Conservation (phyloP, 1,140 invertebrate species). For the Ganaspis sp. region DNA sequence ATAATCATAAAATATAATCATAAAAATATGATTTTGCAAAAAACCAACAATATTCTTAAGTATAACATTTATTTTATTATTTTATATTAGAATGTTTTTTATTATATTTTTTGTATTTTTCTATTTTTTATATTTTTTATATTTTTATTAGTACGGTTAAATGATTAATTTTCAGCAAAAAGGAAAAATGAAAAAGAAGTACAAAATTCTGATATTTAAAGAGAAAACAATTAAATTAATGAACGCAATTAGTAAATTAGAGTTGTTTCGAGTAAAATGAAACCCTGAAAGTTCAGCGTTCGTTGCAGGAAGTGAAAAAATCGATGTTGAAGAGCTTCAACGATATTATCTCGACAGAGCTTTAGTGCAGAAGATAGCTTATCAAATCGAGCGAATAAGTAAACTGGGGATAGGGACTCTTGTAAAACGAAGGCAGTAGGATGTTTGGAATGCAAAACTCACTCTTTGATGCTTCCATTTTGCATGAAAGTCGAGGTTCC, state of each 20-base stretch:
- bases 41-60: too few species aligned
- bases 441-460: constrained; percentile 9
- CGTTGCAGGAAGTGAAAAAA: background rate
- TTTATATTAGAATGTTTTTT: too few species aligned
- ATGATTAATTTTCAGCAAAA: too few species aligned
- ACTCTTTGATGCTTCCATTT: constrained; percentile 25
- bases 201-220: too few species aligned
- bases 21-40: too few species aligned
- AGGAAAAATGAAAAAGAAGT: too few species aligned
- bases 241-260: background rate
- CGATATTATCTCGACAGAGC: background rate
- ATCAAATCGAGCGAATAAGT: constrained; percentile 7
- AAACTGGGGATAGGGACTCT: background rate
- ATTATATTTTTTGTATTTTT: too few species aligned
- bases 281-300: background rate
- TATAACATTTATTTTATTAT: too few species aligned
- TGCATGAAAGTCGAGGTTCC: background rate
- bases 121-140: too few species aligned
- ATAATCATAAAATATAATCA: too few species aligned
- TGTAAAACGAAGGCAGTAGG: background rate
- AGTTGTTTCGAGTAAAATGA: background rate
- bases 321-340: background rate
- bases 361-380: background rate
- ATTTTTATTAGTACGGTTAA: too few species aligned
- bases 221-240: background rate